Base-by-base conservation (phyloP, 2,797 vertebrate genomes). In the Fratercula arctica region DNA sequence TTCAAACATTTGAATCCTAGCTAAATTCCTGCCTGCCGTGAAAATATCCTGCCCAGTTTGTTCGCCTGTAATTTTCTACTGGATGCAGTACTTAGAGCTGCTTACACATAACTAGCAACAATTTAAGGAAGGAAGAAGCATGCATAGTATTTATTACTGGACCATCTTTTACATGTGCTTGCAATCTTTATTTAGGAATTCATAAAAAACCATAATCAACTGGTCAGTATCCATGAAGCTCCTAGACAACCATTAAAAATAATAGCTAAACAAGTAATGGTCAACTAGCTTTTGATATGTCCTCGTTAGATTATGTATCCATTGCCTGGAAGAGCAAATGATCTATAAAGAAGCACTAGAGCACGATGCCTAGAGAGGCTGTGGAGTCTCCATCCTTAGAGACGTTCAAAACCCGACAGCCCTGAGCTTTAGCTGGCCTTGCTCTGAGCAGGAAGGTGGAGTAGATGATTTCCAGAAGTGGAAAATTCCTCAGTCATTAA, bases 281-380 rank as follows among this genome's bases (percentile, higher is more conserved):
- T 14, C 39, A 56, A 26, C 1, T 1, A 29, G 9, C 10, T 86
- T 91, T 59, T n/a, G 28, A 24, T 48, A 16, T 24, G 20, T 73
- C 15, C 18, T 39, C 43, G 4, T 69, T 76, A 64, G 46, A 37
- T 41, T 60, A 50, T 8, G 25, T 60, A n/a, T 59, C 72, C 21
- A 4, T 57, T 90, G 26, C 37, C 51, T 61, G 57, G 25, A 83
- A 80, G 39, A 80, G 11, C 5, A 83, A 64, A 28, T 9, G 41
- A 9, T 39, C 15, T 57, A 35, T 70, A 33, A 87, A 50, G 64
- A 79, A 57, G 11, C 28, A 17, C 17, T 29, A 23, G 29, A 86
- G 6, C 24, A 60, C 0, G 0, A 11, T 59, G 39, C 12, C 16
- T 46, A 10, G 26, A 26, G 31, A n/a, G 53, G 9, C 23, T 70